phyloP scores from a whole-genome alignment of 2,797 vertebrate species.

The Falco berigora region DNA sequence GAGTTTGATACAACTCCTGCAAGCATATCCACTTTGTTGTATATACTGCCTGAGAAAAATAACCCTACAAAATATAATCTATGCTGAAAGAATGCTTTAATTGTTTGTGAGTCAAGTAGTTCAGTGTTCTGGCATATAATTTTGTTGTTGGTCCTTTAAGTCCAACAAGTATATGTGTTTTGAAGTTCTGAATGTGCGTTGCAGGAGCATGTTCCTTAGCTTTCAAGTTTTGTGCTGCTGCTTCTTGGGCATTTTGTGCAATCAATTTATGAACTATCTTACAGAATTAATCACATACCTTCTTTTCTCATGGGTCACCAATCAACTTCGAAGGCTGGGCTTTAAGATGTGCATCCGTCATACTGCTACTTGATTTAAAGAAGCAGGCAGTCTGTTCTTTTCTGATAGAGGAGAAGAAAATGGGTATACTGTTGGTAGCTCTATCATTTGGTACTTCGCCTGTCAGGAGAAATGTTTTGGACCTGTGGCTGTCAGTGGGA shows the following conservation, averaged over 20 bases:
- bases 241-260: neutral
- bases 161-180: neutral
- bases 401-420: neutral
- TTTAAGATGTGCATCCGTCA: neutral
- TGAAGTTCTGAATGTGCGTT: neutral
- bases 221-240: constrained; percentile 15
- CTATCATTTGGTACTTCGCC: neutral
- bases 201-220: constrained; percentile 30
- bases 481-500: neutral
- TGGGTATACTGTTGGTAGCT: neutral
- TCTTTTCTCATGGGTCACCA: neutral
- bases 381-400: neutral
- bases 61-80: neutral
- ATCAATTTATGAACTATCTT: neutral
- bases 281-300: neutral
- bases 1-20: neutral
- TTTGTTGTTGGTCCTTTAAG: constrained; percentile 36
- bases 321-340: neutral
- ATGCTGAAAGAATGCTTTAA: constrained; percentile 8
- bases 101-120: constrained; percentile 38
- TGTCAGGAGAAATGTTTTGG: neutral
- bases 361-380: neutral
- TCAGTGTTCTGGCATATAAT: neutral
- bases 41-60: neutral
- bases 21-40: neutral